Base-by-base conservation (phyloP, 37 sponge, comb jelly and placozoan genomes). In the Chondrosia reniformis region DNA sequence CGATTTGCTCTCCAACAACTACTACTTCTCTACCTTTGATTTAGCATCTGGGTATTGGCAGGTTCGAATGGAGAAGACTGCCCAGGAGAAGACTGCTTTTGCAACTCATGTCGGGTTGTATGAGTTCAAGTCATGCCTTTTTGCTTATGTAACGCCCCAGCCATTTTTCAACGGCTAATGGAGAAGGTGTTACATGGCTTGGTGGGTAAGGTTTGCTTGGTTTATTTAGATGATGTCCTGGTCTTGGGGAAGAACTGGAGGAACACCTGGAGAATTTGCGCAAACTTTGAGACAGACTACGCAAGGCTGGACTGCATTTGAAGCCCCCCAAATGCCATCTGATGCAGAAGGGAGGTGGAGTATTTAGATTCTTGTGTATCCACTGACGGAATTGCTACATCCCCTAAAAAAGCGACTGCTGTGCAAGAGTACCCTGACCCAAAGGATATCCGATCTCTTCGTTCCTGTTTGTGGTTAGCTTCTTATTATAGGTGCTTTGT, bases 21-120 rank as follows among this genome's bases (percentile, higher is more conserved):
- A 45, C 21, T 81, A 84, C 63, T 87, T 84, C 76, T 43, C 83
- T 3, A 71, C 80, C 2, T 33, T 84, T 4, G 92, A 87, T 66
- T 66, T 91, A 4, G 87, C 87, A 8, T 76, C 81, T 4, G 91
- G 83, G 15, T 85, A 83, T 62, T 84, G 80, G 83, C 86, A 82
- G 38, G 79, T 90, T 4, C 42, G 33, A 5, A 67, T 86, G 61
- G 77, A 76, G 45, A 22, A 39, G 0, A 56, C 21, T 1, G 74
- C 79, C 19, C 72, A 64, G 36, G 84, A 84, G 38, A 84, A 86
- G 83, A 84, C 80, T 12, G 88, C 92, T 10, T 86, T 87, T 67
- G 24, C 31, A 44, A 91, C 92, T 17, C 46, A 37, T 27, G 21
- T 40, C 30, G 92, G 85, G 13, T 81, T 87, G 33, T 87, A 74